Conservation (phyloP, 2,888 invertebrate genomes). For the Barypeithes pellucidus region DNA sequence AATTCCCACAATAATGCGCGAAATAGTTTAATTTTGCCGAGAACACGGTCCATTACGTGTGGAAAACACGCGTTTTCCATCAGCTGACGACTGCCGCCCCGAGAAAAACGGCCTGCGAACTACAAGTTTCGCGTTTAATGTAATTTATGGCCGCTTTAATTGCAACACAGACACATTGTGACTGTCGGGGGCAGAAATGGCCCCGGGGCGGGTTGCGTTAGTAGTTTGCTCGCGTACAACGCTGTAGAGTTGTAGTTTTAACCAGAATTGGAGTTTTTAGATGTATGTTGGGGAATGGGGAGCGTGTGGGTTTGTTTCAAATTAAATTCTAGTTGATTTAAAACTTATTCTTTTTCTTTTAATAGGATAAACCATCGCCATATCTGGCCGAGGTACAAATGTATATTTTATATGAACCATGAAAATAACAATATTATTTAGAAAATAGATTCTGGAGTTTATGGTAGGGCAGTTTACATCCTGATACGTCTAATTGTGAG, state of each 20-base stretch:
- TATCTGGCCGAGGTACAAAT: no score
- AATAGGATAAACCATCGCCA: no score
- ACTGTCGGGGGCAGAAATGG: conserved; percentile 49
- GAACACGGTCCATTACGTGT: conserved; percentile 52
- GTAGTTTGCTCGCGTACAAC: conserved; percentile 43
- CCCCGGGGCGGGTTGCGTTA: conserved; percentile 31
- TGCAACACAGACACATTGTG: conserved; percentile 53
- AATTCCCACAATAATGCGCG: conserved; percentile 29
- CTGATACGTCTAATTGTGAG: no score
- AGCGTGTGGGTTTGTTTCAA: background rate
- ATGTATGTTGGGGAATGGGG: background rate
- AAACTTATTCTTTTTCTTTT: no score
- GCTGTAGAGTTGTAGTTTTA: conserved; percentile 45
- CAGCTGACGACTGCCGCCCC: conserved; percentile 44
- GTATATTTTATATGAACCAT: no score
- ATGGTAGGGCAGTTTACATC: no score
- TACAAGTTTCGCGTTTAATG: conserved; percentile 55
- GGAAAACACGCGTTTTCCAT: conserved; percentile 56
- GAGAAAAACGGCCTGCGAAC: conserved; percentile 54
- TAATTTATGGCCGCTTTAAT: conserved; percentile 54
- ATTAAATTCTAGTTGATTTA: no score
- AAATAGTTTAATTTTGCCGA: conserved; percentile 41
- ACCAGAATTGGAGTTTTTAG: conserved; percentile 18
- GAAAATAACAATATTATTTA: no score
- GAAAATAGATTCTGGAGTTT: no score